These are phyloP conservation scores for Drosophila anomelani DNA, from an alignment of 2,888 invertebrate species.

Conservation along the genomic window DNA sequence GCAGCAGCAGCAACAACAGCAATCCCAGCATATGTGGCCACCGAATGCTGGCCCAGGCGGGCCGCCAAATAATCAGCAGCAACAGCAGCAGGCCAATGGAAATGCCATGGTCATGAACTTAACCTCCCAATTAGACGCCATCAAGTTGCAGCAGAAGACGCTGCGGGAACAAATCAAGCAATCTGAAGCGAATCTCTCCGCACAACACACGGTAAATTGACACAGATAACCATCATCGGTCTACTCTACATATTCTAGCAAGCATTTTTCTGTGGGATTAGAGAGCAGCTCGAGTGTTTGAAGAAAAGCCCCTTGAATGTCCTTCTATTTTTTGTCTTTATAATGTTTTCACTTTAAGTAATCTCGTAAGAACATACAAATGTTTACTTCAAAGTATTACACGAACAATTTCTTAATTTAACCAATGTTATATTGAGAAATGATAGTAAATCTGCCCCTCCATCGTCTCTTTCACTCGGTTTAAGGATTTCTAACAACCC, in stretches of 20 bases:
- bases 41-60: slow-evolving; percentile 38
- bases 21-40: slow-evolving; percentile 60
- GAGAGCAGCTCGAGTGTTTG: slow-evolving; percentile 24
- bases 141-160: slow-evolving; percentile 91
- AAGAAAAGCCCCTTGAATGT: not conserved
- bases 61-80: slow-evolving; percentile 33
- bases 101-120: slow-evolving; percentile 73
- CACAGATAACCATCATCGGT: slow-evolving; percentile 43
- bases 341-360: not conserved
- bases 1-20: slow-evolving; percentile 48
- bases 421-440: not conserved
- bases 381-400: too few species aligned
- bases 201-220: slow-evolving; percentile 93
- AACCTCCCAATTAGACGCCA: slow-evolving; percentile 86
- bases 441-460: not conserved
- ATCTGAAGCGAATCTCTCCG: slow-evolving; percentile 97
- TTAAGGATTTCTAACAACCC: not conserved
- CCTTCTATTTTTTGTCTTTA: not conserved
- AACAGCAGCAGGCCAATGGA: slow-evolving; percentile 51
- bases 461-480: not conserved
- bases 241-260: slow-evolving; percentile 36
- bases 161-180: slow-evolving; percentile 96
- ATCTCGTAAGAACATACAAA: too few species aligned
- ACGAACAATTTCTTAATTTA: not conserved
- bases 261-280: slow-evolving; percentile 28